Evolutionary conservation across 1,140 invertebrate species (phyloP), one percentile per base, ranked within the genome.

Genomic region (Diabrotica undecimpunctata): DNA sequence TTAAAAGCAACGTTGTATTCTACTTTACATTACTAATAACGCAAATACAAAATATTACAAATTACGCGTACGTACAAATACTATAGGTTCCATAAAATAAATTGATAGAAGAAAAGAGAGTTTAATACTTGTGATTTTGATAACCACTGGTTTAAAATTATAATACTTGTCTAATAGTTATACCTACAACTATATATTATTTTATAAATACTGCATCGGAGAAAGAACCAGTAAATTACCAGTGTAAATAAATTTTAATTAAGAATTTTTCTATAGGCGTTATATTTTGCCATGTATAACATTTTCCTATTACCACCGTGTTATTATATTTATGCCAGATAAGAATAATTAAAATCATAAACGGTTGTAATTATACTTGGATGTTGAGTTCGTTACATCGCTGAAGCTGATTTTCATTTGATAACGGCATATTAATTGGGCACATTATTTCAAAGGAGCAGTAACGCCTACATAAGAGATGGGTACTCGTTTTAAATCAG

Each of bases 271-370:
- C 58, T 39, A 55, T 61, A 55, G 13, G 52, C 36, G 64, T 59
- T 62, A 66, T 66, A 69, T 61, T 63, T 69, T 54, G 66, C 61
- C 38, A 10, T 50, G 46, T 66, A 67, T 65, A 71, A 67, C 65
- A 67, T 71, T 67, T 70, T 70, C 70, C 66, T 65, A 69, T 68
- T 68, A 70, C 66, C 66, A 70, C 60, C 54, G 50, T 68, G 69
- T 71, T 68, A 71, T 69, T 72, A 70, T 67, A 70, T 72, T 70
- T 67, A 69, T 70, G 55, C 60, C 38, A 64, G 70, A 72, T 72
- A 72, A 72, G 66, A 66, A 72, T 70, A 72, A 72, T 72, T 72
- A 72, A 72, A 72, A 72, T 62, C 64, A 60, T 70, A 72, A 72
- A 70, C 63, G 70, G 61, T 72, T 66, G 68, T 72, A 70, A 72